Evolutionary conservation across 2,888 invertebrate genomes (phyloP), one percentile per base, ranked within the genome.

Genomic region (Philonicus albiceps): DNA sequence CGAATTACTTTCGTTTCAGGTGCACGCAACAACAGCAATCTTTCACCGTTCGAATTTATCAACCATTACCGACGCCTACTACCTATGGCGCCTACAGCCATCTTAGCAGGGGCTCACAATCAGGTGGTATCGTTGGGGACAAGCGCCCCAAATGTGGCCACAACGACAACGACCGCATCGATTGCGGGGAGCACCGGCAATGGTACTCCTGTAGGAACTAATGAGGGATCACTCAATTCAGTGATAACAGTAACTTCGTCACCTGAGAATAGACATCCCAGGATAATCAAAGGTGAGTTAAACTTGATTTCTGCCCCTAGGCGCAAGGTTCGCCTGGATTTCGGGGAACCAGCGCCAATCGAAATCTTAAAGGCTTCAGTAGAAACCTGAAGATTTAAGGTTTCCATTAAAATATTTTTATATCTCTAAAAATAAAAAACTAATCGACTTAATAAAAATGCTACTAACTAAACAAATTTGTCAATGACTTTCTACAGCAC

Each of bases 41-140:
- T 86, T 37, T 87, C 88, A 49, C 88, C 87, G 64, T 87, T 88
- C 78, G 88, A 88, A 86, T 88, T 88, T 86, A 87, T 88, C 34
- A 87, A 86, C 81, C 88, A 88, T 83, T 88, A 88, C 86, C 87
- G 88, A 53, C 87, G 87, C 8, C 76, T 88, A 53, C 76, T 88
- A 76, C 88, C 88, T 0, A 86, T 88, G 84, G 86, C 86, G 55
- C 87, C 88, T 43, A 84, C 87, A 80, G 87, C 88, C 27, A 87
- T 87, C 40, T 86, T 86, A 55, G 75, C 76, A 40, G 86, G 83
- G 2, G 83, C 72, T 6, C 78, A 80, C 19, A 37, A 73, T 31
- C 86, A 86, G 27, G 8, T 73, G 43, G 55, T 11, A 27, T 43
- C 37, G 30, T 27, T 75, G 49, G 76, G 75, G 55, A 55, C 85